These are phyloP conservation scores for Henricia sp. DNA, from an alignment of 53 echinoderm and acorn worm genomes.

Conservation along the genomic window DNA sequence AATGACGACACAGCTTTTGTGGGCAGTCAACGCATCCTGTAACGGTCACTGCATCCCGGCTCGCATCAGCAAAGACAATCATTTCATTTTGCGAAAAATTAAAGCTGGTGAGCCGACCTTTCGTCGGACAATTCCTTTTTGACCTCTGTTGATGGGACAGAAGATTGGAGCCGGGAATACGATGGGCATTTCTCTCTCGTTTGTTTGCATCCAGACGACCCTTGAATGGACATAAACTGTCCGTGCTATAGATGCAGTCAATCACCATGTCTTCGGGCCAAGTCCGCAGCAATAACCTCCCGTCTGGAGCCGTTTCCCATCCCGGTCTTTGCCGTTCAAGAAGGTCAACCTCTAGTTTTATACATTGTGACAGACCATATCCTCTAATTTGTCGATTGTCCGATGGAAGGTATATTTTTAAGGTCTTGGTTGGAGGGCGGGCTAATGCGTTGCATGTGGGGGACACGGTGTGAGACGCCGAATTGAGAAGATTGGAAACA, in stretches of 20 bases:
- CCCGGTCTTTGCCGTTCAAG: background rate
- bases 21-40: too few relatives aligned
- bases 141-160: background rate
- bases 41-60: too few relatives aligned
- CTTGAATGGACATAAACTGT: too few relatives aligned
- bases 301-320: background rate
- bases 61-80: too few relatives aligned
- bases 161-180: background rate
- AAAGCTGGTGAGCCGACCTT: too few relatives aligned
- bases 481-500: slow-evolving; percentile 2
- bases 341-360: slow-evolving; percentile 22
- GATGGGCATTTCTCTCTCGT: background rate
- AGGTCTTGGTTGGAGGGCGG: background rate
- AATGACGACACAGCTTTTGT: too few relatives aligned
- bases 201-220: too few relatives aligned
- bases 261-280: background rate
- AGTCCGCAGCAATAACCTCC: slow-evolving; percentile 11
- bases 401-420: slow-evolving; percentile 17
- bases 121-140: too few relatives aligned
- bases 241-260: background rate
- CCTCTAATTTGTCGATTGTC: slow-evolving; percentile 37
- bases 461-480: slow-evolving; percentile 31
- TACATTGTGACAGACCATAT: slow-evolving; percentile 56
- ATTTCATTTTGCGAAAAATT: too few relatives aligned
- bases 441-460: slow-evolving; percentile 47